Base-by-base conservation (phyloP, 2,113 vertebrate genomes). In the Nothoprocta pentlandii region DNA sequence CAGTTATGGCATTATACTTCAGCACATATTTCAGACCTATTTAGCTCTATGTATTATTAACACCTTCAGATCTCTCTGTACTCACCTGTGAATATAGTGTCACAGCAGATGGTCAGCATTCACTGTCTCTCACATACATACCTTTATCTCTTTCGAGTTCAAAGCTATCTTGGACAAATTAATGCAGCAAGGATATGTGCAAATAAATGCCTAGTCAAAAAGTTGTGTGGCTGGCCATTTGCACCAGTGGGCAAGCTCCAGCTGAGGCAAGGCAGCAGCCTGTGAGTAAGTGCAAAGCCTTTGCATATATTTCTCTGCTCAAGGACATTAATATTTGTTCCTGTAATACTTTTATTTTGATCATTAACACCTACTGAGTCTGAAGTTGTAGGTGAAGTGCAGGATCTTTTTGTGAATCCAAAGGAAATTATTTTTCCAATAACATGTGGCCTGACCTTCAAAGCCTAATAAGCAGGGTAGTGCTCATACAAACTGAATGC, bases 31-130 rank as follows among this genome's bases (percentile, higher is more conserved):
- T 90, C 64, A 85, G 49, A 47, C 36, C 74, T 51, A 42, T 28
- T 94, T 85, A 69, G 67, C 64, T 89, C 58, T 32, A 20, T 70
- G 22, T 80, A 71, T 85, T 96, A 74, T 93, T 92, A 91, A 96
- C 73, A 77, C 46, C 36, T 30, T 51, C 39, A 39, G 62, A 79
- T 22, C 11, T 59, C 56, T 77, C 61, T 68, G n/a, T 63, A 30
- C 51, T 71, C 39, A 56, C 12, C 46, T 41, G 9, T 15, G 70
- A 66, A 66, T 13, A 42, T 16, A 62, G 22, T 46, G 62, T 22
- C 53, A 30, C 34, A 78, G 42, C 32, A 90, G 39, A 89, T 22
- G 5, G 2, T 30, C 62, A 90, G 44, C 12, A 70, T 85, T 49
- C 53, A 44, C 34, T 47, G 80, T 30, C 64, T 89, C 12, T 39